Conservation (phyloP, 2,113 vertebrate genomes). For the Chlamydotis undulata region DNA sequence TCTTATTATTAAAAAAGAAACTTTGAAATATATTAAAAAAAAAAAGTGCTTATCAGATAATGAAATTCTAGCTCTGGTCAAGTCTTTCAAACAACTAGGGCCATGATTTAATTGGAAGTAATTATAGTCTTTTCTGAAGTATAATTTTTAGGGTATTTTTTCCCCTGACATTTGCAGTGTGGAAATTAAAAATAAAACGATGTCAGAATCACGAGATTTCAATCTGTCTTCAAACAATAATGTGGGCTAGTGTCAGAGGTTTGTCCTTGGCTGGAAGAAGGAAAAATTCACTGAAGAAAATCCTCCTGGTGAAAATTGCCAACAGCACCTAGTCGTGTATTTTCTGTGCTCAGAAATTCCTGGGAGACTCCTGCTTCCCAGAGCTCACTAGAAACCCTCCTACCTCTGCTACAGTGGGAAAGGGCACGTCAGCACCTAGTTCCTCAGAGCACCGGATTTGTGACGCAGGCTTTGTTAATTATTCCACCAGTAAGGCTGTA, state of each 20-base stretch:
- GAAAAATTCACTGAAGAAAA: slow-evolving; percentile 15
- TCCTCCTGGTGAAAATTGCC: neutral
- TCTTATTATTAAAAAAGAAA: slow-evolving; percentile 40
- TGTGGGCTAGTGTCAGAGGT: slow-evolving; percentile 60
- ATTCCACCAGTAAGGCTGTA: neutral
- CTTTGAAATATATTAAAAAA: slow-evolving; percentile 34
- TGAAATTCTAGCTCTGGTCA: slow-evolving; percentile 71
- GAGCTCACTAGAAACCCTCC: neutral
- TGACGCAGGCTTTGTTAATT: slow-evolving; percentile 13
- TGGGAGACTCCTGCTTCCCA: neutral
- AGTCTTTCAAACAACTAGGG: slow-evolving; percentile 68
- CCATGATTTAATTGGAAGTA: slow-evolving; percentile 72
- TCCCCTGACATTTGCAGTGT: slow-evolving; percentile 68
- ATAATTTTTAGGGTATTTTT: slow-evolving; percentile 74
- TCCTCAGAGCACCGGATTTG: neutral
- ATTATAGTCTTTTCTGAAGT: slow-evolving; percentile 73
- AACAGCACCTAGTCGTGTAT: neutral
- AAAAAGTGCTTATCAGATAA: slow-evolving; percentile 70
- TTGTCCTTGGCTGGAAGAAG: slow-evolving; percentile 53
- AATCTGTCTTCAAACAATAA: slow-evolving; percentile 66
- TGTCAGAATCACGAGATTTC: slow-evolving; percentile 64
- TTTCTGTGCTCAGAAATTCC: neutral
- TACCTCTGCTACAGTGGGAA: neutral
- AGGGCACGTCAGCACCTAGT: neutral
- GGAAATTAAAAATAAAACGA: slow-evolving; percentile 69